Evolutionary conservation across 2,888 invertebrate species (phyloP).

Genomic region (Nomada flava): DNA sequence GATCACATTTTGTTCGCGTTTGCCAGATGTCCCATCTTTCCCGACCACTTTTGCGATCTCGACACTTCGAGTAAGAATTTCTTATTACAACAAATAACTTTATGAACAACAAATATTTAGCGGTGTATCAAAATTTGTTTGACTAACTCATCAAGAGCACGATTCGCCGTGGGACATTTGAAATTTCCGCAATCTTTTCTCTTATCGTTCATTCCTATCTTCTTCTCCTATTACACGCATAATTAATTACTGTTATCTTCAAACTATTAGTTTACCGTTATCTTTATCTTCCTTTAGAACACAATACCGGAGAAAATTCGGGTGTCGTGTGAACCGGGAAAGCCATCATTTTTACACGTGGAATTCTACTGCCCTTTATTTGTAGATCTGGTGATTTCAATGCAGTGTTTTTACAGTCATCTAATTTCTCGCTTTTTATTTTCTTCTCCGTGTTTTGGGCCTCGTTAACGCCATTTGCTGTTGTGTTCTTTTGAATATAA

Average conservation of each 20-base stretch:
- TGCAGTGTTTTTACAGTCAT: not conserved
- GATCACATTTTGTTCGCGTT: constrained; percentile 7
- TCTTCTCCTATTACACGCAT: constrained; percentile 8
- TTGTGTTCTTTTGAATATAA: constrained; percentile 2
- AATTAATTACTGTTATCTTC: not conserved
- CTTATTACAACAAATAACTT: not conserved
- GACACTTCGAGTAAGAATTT: constrained; percentile 13
- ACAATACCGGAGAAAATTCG: constrained; percentile 30
- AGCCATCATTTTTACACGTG: constrained; percentile 49
- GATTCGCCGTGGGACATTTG: not conserved
- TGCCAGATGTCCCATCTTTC: not conserved
- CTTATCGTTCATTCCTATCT: not conserved
- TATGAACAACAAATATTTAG: not conserved
- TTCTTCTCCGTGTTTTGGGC: not conserved
- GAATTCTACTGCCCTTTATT: constrained; percentile 62
- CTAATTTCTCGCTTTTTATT: not conserved
- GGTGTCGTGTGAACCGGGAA: constrained; percentile 13
- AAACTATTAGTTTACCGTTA: too few species aligned
- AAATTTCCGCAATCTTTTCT: not conserved
- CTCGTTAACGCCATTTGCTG: not conserved
- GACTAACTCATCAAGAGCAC: constrained; percentile 42
- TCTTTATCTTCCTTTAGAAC: not conserved
- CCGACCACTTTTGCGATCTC: not conserved
- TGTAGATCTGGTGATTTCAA: constrained; percentile 10
- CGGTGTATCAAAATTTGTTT: not conserved